Percentiles rank a stretch among this genome's conserved stretches.
These are phyloP conservation scores for Nomada flava DNA, from an alignment of 2,888 invertebrate genomes.

Conservation along the genomic window DNA sequence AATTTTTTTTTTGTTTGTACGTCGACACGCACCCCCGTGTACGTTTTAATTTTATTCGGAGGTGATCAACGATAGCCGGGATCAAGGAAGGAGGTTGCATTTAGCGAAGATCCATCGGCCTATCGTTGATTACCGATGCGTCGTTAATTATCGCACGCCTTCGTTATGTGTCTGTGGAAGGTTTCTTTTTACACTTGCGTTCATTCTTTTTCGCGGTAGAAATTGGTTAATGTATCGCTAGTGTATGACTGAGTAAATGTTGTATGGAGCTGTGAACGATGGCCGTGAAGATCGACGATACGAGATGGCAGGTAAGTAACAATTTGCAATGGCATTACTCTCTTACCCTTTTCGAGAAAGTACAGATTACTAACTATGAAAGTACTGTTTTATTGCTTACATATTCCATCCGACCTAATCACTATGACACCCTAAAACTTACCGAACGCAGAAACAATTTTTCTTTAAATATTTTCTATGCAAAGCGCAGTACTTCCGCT, in stretches of 20 bases:
- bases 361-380: neutral
- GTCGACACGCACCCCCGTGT: neutral
- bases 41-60: neutral
- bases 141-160: neutral
- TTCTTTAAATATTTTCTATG: too few species aligned
- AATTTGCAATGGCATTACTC: conserved; percentile 5
- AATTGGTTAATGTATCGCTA: conserved; percentile 20
- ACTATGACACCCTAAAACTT: too few species aligned
- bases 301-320: conserved; percentile 59
- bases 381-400: too few species aligned
- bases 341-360: neutral
- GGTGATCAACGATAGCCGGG: conserved; percentile 18
- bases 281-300: conserved; percentile 46
- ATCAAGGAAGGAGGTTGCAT: too few species aligned
- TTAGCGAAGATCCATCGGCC: neutral
- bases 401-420: too few species aligned
- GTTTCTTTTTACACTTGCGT: neutral
- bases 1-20: neutral
- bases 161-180: neutral
- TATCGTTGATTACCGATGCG: conserved; percentile 20
- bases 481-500: neutral
- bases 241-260: conserved; percentile 31
- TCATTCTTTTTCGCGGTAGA: conserved; percentile 17
- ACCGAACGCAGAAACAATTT: too few species aligned
- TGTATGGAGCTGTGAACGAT: conserved; percentile 19